Conservation (phyloP, 2,113 vertebrate species). For the Calyptommatus sinebrachiatus region DNA sequence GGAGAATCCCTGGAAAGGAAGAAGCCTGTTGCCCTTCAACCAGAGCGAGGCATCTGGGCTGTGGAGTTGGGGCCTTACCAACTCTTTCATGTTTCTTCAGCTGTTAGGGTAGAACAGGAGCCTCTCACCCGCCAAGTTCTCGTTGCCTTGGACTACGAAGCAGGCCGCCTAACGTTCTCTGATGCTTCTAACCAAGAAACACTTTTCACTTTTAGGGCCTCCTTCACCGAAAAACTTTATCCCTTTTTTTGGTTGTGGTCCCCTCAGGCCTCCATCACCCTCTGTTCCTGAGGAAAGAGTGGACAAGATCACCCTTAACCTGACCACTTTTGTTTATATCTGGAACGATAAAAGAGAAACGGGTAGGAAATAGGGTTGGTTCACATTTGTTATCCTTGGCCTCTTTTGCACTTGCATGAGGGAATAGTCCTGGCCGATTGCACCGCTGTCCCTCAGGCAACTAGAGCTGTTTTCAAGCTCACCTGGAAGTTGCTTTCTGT, state of each 20-base stretch:
- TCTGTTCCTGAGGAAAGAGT: slow-evolving; percentile 43
- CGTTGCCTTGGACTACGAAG: slow-evolving; percentile 63
- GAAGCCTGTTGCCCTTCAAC: slow-evolving; percentile 69
- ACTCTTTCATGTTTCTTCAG: neutral
- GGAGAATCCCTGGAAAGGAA: slow-evolving; percentile 73
- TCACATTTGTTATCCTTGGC: neutral
- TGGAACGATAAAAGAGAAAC: neutral
- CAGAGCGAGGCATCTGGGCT: slow-evolving; percentile 73
- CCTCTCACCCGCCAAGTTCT: slow-evolving; percentile 27
- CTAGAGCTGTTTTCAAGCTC: too few relatives aligned
- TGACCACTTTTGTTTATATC: neutral
- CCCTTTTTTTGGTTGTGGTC: slow-evolving; percentile 66
- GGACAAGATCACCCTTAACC: neutral
- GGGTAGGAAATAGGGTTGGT: too few relatives aligned
- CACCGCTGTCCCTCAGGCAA: too few relatives aligned
- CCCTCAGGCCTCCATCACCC: slow-evolving; percentile 44
- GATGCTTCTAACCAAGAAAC: slow-evolving; percentile 45
- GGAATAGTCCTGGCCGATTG: too few relatives aligned
- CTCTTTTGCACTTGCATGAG: too few relatives aligned
- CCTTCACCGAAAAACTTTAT: slow-evolving; percentile 55
- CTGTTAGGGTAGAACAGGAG: slow-evolving; percentile 13
- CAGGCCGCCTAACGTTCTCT: slow-evolving; percentile 55
- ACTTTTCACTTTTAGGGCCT: slow-evolving; percentile 61
- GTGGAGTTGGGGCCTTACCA: slow-evolving; percentile 67
- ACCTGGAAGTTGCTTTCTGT: too few relatives aligned